Percentiles rank a stretch among this genome's conserved stretches.
Conservation (phyloP, 1,140 invertebrate genomes). For the Drosophila miranda region DNA sequence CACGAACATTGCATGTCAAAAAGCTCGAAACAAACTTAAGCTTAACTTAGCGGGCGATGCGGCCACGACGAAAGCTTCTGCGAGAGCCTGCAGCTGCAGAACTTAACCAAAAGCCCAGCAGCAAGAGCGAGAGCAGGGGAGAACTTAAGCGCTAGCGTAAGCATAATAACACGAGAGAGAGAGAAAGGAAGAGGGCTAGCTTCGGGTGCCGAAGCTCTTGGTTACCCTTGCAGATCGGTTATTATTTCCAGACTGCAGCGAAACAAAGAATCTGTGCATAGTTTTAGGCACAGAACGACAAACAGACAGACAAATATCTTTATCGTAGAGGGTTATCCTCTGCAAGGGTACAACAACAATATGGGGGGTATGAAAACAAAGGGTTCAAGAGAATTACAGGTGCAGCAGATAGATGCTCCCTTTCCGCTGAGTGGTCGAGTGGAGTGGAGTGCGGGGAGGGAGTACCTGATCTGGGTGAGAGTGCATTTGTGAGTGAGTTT, state of each 20-base stretch:
- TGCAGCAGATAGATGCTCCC: slow-evolving; percentile 5
- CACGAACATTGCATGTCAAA: slow-evolving; percentile 58
- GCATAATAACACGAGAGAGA: slow-evolving; percentile 5
- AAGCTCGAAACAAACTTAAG: slow-evolving; percentile 57
- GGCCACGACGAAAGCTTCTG: slow-evolving; percentile 12
- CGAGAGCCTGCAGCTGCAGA: background rate
- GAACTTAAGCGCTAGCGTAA: slow-evolving; percentile 10
- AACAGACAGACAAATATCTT: too few relatives aligned
- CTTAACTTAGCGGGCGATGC: slow-evolving; percentile 43
- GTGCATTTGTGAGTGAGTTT: slow-evolving; percentile 20
- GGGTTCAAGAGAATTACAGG: slow-evolving; percentile 4
- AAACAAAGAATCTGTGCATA: too few relatives aligned
- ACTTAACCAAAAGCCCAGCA: slow-evolving; percentile 4
- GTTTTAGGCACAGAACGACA: too few relatives aligned
- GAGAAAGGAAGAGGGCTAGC: background rate
- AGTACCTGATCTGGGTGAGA: slow-evolving; percentile 29
- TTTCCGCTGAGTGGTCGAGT: slow-evolving; percentile 15
- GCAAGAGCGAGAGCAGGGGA: slow-evolving; percentile 4
- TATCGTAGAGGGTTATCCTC: too few relatives aligned
- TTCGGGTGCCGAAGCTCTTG: too few relatives aligned
- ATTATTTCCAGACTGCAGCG: too few relatives aligned
- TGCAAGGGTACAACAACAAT: too few relatives aligned
- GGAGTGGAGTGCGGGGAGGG: slow-evolving; percentile 3
- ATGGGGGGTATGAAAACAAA: background rate
- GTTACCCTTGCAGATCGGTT: too few relatives aligned